Evolutionary conservation across 1,140 invertebrate genomes (phyloP).

Genomic region (Bombus polaris): DNA sequence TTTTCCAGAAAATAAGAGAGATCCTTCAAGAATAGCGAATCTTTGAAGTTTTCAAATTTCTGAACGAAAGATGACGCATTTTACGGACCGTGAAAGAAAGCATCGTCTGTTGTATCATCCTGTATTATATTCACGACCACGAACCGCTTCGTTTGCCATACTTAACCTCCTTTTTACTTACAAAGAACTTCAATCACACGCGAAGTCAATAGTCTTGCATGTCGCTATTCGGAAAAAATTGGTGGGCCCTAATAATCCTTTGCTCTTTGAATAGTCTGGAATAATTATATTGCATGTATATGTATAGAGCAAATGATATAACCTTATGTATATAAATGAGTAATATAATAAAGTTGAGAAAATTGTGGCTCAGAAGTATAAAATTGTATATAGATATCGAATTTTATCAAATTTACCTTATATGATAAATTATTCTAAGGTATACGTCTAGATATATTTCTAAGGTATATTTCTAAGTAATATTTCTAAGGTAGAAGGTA

Average conservation of each 20-base stretch:
- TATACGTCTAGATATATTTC: too few relatives aligned
- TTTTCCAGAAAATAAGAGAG: neutral
- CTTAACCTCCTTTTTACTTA: slow-evolving; percentile 30
- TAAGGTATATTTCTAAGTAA: too few relatives aligned
- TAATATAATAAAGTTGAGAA: too few relatives aligned
- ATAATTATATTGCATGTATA: too few relatives aligned
- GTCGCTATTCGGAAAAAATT: neutral
- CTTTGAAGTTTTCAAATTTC: slow-evolving; percentile 41
- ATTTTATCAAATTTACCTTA: neutral
- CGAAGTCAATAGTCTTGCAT: neutral
- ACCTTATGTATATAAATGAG: too few relatives aligned
- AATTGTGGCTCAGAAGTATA: too few relatives aligned
- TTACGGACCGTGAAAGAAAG: slow-evolving; percentile 8
- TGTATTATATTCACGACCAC: slow-evolving; percentile 76
- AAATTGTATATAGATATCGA: neutral
- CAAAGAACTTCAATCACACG: slow-evolving; percentile 41
- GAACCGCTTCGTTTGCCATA: slow-evolving; percentile 56
- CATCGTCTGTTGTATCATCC: neutral
- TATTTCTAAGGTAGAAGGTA: too few relatives aligned
- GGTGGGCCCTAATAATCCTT: neutral
- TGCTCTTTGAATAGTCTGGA: too few relatives aligned
- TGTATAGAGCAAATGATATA: too few relatives aligned
- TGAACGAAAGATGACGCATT: neutral
- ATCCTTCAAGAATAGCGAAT: neutral
- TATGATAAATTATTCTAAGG: too few relatives aligned